phyloP scores from a whole-genome alignment of 2,113 vertebrate species.

The Oryzias woworae region DNA sequence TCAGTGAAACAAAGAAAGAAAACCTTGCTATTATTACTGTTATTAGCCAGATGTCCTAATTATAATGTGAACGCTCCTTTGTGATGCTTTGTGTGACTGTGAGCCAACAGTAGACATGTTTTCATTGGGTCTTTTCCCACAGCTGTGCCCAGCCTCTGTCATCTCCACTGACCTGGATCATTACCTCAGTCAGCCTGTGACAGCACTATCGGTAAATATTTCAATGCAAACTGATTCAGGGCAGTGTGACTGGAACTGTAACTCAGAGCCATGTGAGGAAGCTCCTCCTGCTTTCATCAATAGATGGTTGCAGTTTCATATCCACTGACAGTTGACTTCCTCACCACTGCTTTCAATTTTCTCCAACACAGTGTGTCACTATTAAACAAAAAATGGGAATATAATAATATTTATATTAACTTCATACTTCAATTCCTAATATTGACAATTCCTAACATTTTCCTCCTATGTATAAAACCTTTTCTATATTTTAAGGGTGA shows the following conservation, averaged over 20 bases:
- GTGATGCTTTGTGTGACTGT: constrained; percentile 10
- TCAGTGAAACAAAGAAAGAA: constrained; percentile 2
- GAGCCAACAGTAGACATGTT: constrained; percentile 9
- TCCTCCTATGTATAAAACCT: too few relatives aligned
- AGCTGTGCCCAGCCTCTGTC: constrained; percentile 43
- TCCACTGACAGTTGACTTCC: not conserved
- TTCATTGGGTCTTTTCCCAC: constrained; percentile 50
- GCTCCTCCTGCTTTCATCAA: not conserved
- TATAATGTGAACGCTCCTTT: constrained; percentile 19
- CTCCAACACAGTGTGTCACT: too few relatives aligned
- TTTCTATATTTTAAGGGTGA: too few relatives aligned
- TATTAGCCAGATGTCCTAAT: constrained; percentile 19
- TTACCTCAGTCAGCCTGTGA: constrained; percentile 42
- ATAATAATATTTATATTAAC: too few relatives aligned
- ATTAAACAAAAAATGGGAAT: too few relatives aligned
- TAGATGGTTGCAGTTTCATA: not conserved
- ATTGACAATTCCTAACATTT: too few relatives aligned
- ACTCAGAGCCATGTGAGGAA: constrained; percentile 27
- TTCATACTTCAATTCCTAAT: too few relatives aligned
- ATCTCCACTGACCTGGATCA: constrained; percentile 72
- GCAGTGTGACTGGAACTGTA: constrained; percentile 29
- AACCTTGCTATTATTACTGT: not conserved
- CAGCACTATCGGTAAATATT: constrained; percentile 53
- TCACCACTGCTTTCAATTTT: too few relatives aligned
- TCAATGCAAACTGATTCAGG: constrained; percentile 33